Evolutionary conservation across 2,113 vertebrate genomes (phyloP), one percentile per base, ranked within the genome.

Genomic region (Buteo buteo): DNA sequence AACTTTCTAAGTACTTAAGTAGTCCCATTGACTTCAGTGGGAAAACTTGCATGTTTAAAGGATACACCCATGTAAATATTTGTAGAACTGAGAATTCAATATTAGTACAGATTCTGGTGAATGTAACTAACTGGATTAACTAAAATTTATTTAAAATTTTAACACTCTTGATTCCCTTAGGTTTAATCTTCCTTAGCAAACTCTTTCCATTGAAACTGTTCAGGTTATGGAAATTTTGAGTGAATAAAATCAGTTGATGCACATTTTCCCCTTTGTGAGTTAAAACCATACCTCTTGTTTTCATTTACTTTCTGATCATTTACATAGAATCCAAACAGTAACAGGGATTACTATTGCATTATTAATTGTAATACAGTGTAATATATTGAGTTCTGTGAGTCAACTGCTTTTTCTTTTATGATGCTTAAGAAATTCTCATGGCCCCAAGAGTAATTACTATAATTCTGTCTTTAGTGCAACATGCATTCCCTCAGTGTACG

Each of bases 401-500:
- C 6, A 13, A 28, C 12, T 65, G 38, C 52, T 57, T 90, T 95
- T 94, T 14, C 36, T 92, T 31, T 89, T 42, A 19, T 47, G 71
- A 65, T 79, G 47, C n/a, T 50, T 52, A 61, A 86, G 69, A 32
- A 65, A 38, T 84, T 47, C 17, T 94, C 32, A 45, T 70, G 32
- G 31, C 11, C 36, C 5, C 16, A 47, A 13, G 32, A 50, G 29
- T 96, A 72, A 96, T 57, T 81, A 28, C 38, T 95, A 10, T 93
- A 58, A 52, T 88, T 96, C 85, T 95, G 52, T 97, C 52, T 96
- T 90, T 95, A 99, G 99, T 88, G 98, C 95, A n/a, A 92, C 98
- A 36, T 99, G 99, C 94, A 38, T 99, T 77, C 96, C 95, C 38
- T 98, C 98, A 44, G 94, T 91, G 54, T 98, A 98, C 7, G 95